Evolutionary conservation across 2,888 invertebrate species (phyloP).

Genomic region (Thereva unica): DNA sequence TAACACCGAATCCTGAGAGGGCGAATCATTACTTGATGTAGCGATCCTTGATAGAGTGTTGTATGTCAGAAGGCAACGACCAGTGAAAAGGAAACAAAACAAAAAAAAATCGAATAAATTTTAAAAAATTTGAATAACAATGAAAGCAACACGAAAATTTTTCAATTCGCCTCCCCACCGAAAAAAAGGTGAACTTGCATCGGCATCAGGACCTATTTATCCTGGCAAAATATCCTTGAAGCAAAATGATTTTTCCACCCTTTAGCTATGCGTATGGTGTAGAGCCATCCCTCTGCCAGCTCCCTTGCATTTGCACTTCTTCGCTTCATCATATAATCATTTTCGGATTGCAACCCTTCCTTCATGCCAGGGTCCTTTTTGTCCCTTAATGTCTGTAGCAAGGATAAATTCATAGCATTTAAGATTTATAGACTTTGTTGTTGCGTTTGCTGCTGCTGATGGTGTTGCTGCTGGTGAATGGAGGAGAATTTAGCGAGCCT

Average conservation of each 20-base stretch:
- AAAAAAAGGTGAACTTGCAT: conserved; percentile 11
- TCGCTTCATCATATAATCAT: conserved; percentile 42
- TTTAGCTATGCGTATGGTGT: not conserved
- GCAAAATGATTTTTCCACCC: conserved; percentile 9
- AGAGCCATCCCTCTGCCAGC: not conserved
- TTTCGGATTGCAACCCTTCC: conserved; percentile 33
- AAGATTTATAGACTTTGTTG: conserved; percentile 39
- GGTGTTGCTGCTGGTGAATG: too few species aligned
- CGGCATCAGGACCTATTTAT: not conserved
- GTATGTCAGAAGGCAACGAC: conserved; percentile 38
- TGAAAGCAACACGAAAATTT: conserved; percentile 21
- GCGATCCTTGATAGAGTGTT: conserved; percentile 35
- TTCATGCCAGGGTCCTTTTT: not conserved
- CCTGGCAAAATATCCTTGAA: not conserved
- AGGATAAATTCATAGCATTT: conserved; percentile 35
- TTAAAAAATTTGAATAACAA: conserved; percentile 40
- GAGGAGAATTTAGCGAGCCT: conserved; percentile 37
- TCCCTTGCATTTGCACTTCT: conserved; percentile 12
- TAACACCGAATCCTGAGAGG: conserved; percentile 6
- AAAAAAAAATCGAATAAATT: not conserved
- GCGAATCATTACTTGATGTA: conserved; percentile 12
- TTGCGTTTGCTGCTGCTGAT: not conserved
- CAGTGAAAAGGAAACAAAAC: conserved; percentile 6
- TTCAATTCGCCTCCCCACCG: conserved; percentile 8
- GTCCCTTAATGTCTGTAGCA: not conserved